Evolutionary conservation across 2,797 vertebrate genomes (phyloP).

Genomic region (Champsocephalus esox): DNA sequence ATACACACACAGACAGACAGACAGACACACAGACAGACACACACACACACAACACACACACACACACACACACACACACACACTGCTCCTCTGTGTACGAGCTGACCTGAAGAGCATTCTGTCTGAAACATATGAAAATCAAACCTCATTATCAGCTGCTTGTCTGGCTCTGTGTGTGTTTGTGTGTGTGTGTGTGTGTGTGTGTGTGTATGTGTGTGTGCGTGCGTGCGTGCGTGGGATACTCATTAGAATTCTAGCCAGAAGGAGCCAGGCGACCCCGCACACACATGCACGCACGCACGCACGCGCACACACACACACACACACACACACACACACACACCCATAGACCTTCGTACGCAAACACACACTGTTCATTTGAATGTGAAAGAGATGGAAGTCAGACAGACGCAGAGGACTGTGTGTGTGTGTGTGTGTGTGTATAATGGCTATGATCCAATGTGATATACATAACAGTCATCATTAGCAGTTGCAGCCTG

Average conservation of each 20-base stretch:
- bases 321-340: conserved; percentile 30
- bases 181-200: conserved; percentile 32
- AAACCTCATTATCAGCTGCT: conserved; percentile 84
- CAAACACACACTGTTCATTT: conserved; percentile 60
- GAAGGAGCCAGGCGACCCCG: conserved; percentile 67
- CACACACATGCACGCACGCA: conserved; percentile 13
- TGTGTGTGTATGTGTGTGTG: conserved; percentile 32
- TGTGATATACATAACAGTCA: conserved; percentile 62
- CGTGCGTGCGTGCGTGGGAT: conserved; percentile 26
- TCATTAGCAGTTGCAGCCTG: conserved; percentile 50
- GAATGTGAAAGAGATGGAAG: conserved; percentile 73
- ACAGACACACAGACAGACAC: conserved; percentile 12
- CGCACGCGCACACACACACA: conserved; percentile 1
- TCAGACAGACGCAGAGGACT: conserved; percentile 51
- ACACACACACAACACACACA: conserved; percentile 18
- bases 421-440: neutral
- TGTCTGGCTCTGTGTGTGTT: conserved; percentile 63
- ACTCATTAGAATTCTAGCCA: conserved; percentile 75
- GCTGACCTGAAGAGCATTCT: conserved; percentile 69
- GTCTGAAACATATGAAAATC: conserved; percentile 86
- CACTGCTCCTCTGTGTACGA: conserved; percentile 39
- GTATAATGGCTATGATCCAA: conserved; percentile 53
- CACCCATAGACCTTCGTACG: conserved; percentile 16
- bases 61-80: conserved; percentile 5
- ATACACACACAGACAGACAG: conserved; percentile 25